A percentile compares a stretch with the other conserved stretches of the same genome.
Conservation (phyloP, 64 coral and sea anemone genomes). For the Porites lutea region DNA sequence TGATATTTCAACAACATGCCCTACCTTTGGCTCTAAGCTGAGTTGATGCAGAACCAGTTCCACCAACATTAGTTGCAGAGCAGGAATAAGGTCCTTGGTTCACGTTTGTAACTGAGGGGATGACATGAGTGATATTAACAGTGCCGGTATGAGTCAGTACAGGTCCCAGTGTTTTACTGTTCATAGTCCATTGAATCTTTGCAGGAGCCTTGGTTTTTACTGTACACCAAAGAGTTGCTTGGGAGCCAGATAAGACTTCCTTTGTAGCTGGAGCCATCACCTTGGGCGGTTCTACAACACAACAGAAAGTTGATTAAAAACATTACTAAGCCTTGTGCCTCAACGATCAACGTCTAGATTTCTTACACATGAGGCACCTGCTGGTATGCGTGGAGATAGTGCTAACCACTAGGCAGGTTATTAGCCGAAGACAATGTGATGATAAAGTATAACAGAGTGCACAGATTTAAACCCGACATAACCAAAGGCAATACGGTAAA, state of each 20-base stretch:
- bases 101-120: slow-evolving; percentile 18
- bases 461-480: too few relatives aligned
- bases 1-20: background rate
- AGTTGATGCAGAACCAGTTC: slow-evolving; percentile 54
- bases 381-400: too few relatives aligned
- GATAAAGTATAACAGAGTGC: too few relatives aligned
- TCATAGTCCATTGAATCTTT: slow-evolving; percentile 76
- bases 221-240: slow-evolving; percentile 46
- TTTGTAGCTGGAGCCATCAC: slow-evolving; percentile 31
- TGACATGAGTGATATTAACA: slow-evolving; percentile 76
- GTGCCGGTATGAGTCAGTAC: slow-evolving; percentile 66
- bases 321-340: background rate
- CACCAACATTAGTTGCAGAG: slow-evolving; percentile 85
- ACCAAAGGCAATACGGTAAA: too few relatives aligned
- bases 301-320: background rate
- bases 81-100: slow-evolving; percentile 75
- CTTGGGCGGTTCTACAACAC: slow-evolving; percentile 60
- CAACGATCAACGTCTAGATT: too few relatives aligned
- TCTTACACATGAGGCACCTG: too few relatives aligned
- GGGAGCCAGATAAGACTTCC: slow-evolving; percentile 52
- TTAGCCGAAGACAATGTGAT: too few relatives aligned
- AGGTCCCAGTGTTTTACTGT: slow-evolving; percentile 49
- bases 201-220: slow-evolving; percentile 49
- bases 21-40: slow-evolving; percentile 77
- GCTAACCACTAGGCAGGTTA: too few relatives aligned